Base-by-base conservation (phyloP, 1,140 invertebrate species). In the Nautilus pompilius region DNA sequence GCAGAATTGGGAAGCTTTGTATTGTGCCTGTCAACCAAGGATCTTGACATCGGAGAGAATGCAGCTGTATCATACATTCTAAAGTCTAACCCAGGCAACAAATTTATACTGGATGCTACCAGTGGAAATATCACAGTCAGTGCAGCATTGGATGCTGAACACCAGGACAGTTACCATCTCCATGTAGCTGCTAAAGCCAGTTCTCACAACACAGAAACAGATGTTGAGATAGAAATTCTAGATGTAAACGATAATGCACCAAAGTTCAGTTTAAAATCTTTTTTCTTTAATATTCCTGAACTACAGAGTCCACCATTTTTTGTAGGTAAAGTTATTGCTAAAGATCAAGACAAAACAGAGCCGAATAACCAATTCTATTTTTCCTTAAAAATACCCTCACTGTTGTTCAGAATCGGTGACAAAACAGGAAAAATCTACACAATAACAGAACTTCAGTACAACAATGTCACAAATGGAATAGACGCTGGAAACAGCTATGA, bases 301-400 rank as follows among this genome's bases (percentile, higher is more conserved):
- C 89, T 88, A 13, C 89, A 88, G 0, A 68, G 78, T 0, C 76
- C 89, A 5, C 93, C 92, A 0, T 88, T 90, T 5, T 85, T 87
- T 69, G 88, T 98, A 0, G 83, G 90, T 3, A 87, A 87, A 15
- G 91, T 98, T 0, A 88, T 90, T 75, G 95, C 95, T 0, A 82
- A 91, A 0, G 95, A 98, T 77, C 93, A 92, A 82, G 95, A 98
- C 80, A 70, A 65, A 74, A 90, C 92, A 76, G 93, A 93, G 0
- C 93, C 94, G 1, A 98, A 99, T 81, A 95, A 95, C 1, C 88
- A 93, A 0, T 90, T 98, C 56, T 93, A 92, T 2, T 99, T 97
- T 82, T 75, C 77, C 15, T 82, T 98, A 15, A 90, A 93, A 80
- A 89, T 94, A 75, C 91, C 93, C 0, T 96, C 93, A 0, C 91